Evolutionary conservation across 2,113 vertebrate genomes (phyloP), one percentile per base, ranked within the genome.

Genomic region (Pogonocichla stellata): DNA sequence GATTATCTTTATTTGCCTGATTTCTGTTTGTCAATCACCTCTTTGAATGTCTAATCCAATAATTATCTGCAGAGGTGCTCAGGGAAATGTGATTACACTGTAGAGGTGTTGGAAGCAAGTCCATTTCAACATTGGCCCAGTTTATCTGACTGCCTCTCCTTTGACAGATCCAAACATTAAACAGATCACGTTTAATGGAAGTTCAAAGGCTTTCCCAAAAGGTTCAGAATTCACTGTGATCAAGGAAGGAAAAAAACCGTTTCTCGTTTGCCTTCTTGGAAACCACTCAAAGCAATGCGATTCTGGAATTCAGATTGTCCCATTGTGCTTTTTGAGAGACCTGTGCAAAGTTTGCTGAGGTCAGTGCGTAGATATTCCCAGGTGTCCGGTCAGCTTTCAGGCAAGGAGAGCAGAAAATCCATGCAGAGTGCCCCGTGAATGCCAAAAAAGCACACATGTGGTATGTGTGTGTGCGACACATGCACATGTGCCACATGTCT

Each of bases 151-250:
- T 8, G 51, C 86, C 45, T 65, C 42, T 54, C 58, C 36, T 70
- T 36, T 0, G 2, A 62, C 83, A 78, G 74, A 79, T 47, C 71
- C n/a, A 85, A 96, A 97, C 86, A 62, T 92, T 98, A 97, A 96
- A 92, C 97, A 97, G 95, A 98, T 82, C 86, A 45, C 91, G 22
- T 71, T 87, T 61, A 96, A 94, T 89, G 91, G 91, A 91, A 97
- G 95, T 98, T 98, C 96, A 98, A 98, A 98, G 92, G 10, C 85
- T 96, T 96, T 77, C 61, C 90, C 75, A 53, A 87, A 79, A 92
- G 38, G 51, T 96, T 96, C 83, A 69, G 86, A 94, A 93, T 67
- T 80, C 58, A 85, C 83, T 95, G 43, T 74, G 57, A 74, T 93
- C 70, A 82, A 67, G 16, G 31, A 19, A 40, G 26, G 14, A 7